Evolutionary conservation across 2,797 vertebrate genomes (phyloP).

Genomic region (Poecilia gillii): DNA sequence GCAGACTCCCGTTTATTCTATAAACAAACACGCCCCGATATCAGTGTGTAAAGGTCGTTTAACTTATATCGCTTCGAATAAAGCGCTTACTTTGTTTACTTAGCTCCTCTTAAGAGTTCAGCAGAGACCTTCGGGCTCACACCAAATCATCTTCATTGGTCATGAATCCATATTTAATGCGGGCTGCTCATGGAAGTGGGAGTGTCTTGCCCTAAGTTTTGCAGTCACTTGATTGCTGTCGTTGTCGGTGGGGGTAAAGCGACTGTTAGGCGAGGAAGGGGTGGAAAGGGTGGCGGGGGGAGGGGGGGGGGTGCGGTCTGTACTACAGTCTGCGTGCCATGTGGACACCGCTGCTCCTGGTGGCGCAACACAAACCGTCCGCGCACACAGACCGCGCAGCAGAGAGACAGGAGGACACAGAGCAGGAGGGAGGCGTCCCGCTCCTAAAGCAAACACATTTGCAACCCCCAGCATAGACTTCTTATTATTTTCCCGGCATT

Average conservation of each 20-base stretch:
- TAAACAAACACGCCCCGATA: slow-evolving; percentile 12
- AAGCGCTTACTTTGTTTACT: not conserved
- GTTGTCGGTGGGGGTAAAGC: slow-evolving; percentile 55
- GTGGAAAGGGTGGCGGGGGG: slow-evolving; percentile 10
- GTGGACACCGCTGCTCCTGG: slow-evolving; percentile 75
- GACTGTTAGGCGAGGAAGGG: slow-evolving; percentile 3
- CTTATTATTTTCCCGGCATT: slow-evolving; percentile 14
- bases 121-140: slow-evolving; percentile 28
- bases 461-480: slow-evolving; percentile 33
- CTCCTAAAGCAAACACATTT: slow-evolving; percentile 47
- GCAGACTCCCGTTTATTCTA: slow-evolving; percentile 43
- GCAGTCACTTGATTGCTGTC: slow-evolving; percentile 87
- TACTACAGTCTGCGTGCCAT: slow-evolving; percentile 70
- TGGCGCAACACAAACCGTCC: slow-evolving; percentile 67
- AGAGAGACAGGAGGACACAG: slow-evolving; percentile 56
- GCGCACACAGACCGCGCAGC: slow-evolving; percentile 61
- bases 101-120: not conserved
- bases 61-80: slow-evolving; percentile 12
- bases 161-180: slow-evolving; percentile 83
- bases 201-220: slow-evolving; percentile 87
- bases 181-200: slow-evolving; percentile 82
- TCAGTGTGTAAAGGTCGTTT: slow-evolving; percentile 1
- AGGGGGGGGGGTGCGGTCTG: slow-evolving; percentile 54
- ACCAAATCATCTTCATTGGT: slow-evolving; percentile 67
- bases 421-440: slow-evolving; percentile 55